Conservation (phyloP, 2,888 invertebrate species). For the Lagria hirta region DNA sequence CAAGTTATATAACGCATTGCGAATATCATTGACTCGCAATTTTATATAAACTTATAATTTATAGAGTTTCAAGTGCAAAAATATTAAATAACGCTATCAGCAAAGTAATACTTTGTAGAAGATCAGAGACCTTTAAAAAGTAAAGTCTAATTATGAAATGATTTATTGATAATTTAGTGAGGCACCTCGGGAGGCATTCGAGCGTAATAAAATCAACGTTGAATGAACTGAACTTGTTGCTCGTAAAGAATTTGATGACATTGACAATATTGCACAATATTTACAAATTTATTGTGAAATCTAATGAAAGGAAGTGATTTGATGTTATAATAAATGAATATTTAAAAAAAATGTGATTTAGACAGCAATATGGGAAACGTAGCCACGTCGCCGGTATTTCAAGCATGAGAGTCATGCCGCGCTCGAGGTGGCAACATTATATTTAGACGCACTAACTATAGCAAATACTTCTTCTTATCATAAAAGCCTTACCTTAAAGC, state of each 20-base stretch:
- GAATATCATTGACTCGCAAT: too few species aligned
- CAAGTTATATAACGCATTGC: too few species aligned
- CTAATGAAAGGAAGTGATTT: too few species aligned
- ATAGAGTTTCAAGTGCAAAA: too few species aligned
- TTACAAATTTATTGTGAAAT: too few species aligned
- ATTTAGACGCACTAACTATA: slow-evolving; percentile 17
- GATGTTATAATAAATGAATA: too few species aligned
- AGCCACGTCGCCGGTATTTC: slow-evolving; percentile 37
- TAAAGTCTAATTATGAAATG: too few species aligned
- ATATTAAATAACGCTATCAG: too few species aligned
- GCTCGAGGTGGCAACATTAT: slow-evolving; percentile 11
- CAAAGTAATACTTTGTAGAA: too few species aligned
- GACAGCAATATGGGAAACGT: slow-evolving; percentile 13
- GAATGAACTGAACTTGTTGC: slow-evolving; percentile 15
- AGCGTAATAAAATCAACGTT: slow-evolving; percentile 6
- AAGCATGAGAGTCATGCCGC: slow-evolving; percentile 36
- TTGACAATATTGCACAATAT: slow-evolving; percentile 18
- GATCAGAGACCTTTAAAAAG: too few species aligned
- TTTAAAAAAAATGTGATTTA: too few species aligned
- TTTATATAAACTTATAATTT: too few species aligned
- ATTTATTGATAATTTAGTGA: slow-evolving; percentile 8
- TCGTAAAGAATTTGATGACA: slow-evolving; percentile 4
- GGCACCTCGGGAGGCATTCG: slow-evolving; percentile 2
- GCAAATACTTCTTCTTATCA: slow-evolving; percentile 15
- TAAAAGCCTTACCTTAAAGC: slow-evolving; percentile 43